phyloP scores from a whole-genome alignment of 2,797 vertebrate genomes.

The Ispidina lecontei region DNA sequence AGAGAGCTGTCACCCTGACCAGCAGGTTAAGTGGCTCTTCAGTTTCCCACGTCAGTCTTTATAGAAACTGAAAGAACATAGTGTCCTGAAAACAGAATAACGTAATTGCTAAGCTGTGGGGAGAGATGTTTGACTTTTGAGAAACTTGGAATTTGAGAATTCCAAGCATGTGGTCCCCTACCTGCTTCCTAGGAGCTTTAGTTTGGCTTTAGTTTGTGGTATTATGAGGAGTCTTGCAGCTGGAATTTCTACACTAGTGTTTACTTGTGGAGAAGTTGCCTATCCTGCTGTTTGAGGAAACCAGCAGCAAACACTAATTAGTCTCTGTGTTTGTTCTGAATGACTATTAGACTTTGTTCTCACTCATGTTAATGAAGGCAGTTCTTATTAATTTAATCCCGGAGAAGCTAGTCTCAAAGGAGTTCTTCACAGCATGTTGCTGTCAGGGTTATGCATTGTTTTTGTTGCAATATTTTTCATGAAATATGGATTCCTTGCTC shows the following conservation, averaged over 20 bases:
- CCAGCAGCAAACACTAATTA: not conserved
- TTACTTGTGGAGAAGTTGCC: not conserved
- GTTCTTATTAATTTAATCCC: slow-evolving; percentile 32
- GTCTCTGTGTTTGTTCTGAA: not conserved
- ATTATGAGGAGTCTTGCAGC: not conserved
- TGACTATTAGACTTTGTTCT: not conserved
- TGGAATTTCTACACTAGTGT: not conserved
- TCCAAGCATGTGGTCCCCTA: not conserved
- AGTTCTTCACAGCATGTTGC: slow-evolving; percentile 2
- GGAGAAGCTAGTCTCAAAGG: not conserved
- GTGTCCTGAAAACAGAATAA: not conserved
- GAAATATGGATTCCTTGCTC: not conserved
- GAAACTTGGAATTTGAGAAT: not conserved
- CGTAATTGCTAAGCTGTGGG: not conserved
- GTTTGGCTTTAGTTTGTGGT: not conserved
- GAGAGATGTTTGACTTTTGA: not conserved
- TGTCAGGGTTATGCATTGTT: not conserved
- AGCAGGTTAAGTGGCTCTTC: slow-evolving; percentile 60
- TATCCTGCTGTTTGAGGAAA: not conserved
- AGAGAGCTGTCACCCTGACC: slow-evolving; percentile 42
- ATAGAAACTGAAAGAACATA: slow-evolving; percentile 8
- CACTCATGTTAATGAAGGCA: slow-evolving; percentile 24
- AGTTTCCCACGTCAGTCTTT: slow-evolving; percentile 20
- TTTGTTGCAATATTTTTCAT: not conserved
- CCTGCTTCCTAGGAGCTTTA: not conserved